These are phyloP conservation scores for Spondyliosoma cantharus DNA, from an alignment of 2,797 vertebrate species.

Conservation along the genomic window DNA sequence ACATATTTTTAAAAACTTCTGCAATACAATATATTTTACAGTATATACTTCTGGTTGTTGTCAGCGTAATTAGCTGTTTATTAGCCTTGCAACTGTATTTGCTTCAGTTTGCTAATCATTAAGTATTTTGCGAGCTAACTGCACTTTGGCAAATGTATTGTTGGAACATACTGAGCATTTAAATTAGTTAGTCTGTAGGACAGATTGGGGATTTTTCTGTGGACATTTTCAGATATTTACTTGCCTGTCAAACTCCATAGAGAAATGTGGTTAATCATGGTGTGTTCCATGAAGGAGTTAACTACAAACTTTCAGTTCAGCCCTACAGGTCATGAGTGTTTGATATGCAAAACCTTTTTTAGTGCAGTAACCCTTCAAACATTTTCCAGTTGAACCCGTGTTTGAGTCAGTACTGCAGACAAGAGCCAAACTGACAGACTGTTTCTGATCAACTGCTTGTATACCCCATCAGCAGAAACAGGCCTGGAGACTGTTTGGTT, in stretches of 20 bases:
- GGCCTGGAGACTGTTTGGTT: constrained; percentile 8
- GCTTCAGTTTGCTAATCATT: neutral
- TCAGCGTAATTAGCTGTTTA: neutral
- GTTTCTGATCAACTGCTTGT: neutral
- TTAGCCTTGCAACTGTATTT: neutral
- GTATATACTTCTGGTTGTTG: neutral
- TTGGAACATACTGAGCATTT: neutral
- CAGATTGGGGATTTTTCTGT: neutral
- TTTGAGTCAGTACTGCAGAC: neutral
- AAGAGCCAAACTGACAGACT: neutral
- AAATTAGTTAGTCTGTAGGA: neutral
- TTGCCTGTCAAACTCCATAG: neutral
- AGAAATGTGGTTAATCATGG: neutral
- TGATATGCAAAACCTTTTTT: neutral
- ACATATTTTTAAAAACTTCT: neutral
- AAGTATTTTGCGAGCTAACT: neutral
- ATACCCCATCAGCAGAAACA: constrained; percentile 19
- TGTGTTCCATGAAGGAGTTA: neutral
- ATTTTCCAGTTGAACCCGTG: neutral
- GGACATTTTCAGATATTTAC: neutral
- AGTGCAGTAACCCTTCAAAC: neutral
- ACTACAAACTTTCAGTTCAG: neutral
- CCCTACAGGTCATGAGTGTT: neutral
- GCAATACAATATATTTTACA: neutral
- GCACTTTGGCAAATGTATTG: neutral